Evolutionary conservation across 2,797 vertebrate species (phyloP).

Genomic region (Loris lydekkerianus): DNA sequence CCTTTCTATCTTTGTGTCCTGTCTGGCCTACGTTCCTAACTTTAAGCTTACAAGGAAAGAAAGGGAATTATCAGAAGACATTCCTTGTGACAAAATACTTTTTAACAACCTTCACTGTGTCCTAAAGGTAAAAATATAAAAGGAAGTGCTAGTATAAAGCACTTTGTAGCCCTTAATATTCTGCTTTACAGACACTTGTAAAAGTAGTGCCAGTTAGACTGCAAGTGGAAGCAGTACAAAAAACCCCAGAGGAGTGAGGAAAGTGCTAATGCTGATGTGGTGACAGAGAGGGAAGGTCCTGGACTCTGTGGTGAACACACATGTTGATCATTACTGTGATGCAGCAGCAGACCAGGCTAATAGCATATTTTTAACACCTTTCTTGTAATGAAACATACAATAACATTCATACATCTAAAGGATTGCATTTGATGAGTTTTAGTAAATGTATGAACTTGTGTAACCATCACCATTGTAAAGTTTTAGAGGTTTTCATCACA

Average conservation of each 20-base stretch:
- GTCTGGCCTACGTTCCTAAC: background rate
- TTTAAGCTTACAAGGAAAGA: background rate
- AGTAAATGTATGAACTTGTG: too few relatives aligned
- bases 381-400: too few relatives aligned
- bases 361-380: too few relatives aligned
- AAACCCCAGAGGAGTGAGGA: background rate
- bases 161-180: background rate
- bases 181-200: background rate
- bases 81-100: background rate
- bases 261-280: background rate
- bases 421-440: too few relatives aligned
- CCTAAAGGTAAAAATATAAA: background rate
- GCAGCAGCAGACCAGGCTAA: too few relatives aligned
- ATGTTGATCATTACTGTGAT: background rate
- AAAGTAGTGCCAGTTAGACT: background rate
- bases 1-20: background rate
- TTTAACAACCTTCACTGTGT: background rate
- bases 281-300: background rate
- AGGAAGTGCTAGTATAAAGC: background rate
- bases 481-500: too few relatives aligned
- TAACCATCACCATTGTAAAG: too few relatives aligned
- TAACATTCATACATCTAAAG: too few relatives aligned
- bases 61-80: background rate
- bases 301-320: background rate
- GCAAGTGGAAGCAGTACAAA: background rate